Evolutionary conservation across 2,797 vertebrate genomes (phyloP).

Genomic region (Syndactyla subalaris): DNA sequence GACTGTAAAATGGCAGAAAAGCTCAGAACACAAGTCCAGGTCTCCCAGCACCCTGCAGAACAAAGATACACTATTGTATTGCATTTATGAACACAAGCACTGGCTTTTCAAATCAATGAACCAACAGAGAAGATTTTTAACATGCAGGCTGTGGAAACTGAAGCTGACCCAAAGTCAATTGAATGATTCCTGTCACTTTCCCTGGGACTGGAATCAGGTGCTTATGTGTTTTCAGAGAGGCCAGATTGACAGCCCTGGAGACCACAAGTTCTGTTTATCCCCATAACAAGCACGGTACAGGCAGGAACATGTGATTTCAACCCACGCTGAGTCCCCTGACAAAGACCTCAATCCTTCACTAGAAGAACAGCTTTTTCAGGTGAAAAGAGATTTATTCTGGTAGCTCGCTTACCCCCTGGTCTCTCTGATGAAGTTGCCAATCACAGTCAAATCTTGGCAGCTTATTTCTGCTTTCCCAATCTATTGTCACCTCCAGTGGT

Average conservation of each 20-base stretch:
- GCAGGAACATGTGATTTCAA: not conserved
- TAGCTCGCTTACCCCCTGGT: not conserved
- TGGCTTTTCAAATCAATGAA: not conserved
- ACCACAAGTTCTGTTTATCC: not conserved
- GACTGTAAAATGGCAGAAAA: not conserved
- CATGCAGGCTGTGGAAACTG: not conserved
- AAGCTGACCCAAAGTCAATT: not conserved
- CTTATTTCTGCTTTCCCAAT: not conserved
- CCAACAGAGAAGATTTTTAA: not conserved
- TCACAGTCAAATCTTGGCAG: not conserved
- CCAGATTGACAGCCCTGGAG: not conserved
- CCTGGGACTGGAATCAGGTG: not conserved
- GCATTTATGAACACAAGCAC: not conserved
- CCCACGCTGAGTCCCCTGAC: not conserved
- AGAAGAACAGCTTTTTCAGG: not conserved
- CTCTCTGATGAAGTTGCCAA: not conserved
- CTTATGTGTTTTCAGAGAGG: not conserved
- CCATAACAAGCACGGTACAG: not conserved
- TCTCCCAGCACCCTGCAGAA: not conserved
- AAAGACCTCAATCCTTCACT: not conserved
- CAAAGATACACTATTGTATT: not conserved
- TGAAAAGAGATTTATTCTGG: not conserved
- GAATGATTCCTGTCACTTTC: not conserved
- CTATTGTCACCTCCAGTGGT: not conserved
- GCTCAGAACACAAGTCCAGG: not conserved